Conservation (phyloP, 2,797 vertebrate genomes). For the Muscicapa comitata region DNA sequence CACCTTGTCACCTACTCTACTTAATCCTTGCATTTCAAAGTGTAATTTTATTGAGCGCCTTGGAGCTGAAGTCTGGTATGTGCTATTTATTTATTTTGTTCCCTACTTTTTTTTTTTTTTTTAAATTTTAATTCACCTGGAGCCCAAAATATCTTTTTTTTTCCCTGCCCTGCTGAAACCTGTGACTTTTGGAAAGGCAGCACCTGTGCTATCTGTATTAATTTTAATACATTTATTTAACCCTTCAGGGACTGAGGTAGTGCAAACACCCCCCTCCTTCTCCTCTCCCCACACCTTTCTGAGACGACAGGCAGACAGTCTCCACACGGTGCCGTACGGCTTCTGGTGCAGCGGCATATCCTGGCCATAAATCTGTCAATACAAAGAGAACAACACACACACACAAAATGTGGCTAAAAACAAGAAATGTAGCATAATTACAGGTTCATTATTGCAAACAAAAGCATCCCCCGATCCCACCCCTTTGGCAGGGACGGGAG, state of each 20-base stretch:
- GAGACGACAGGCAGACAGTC: slow-evolving; percentile 62
- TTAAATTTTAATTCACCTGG: neutral
- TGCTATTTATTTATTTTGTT: slow-evolving; percentile 51
- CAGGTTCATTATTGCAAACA: slow-evolving; percentile 75
- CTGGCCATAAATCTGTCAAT: slow-evolving; percentile 71
- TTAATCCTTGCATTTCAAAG: slow-evolving; percentile 74
- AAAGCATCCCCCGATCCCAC: slow-evolving; percentile 70
- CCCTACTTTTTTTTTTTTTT: neutral
- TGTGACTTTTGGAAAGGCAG: neutral
- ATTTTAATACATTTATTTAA: slow-evolving; percentile 24
- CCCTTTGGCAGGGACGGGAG: slow-evolving; percentile 70
- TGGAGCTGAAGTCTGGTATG: slow-evolving; percentile 41
- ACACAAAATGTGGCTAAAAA: slow-evolving; percentile 70
- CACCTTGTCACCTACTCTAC: slow-evolving; percentile 70
- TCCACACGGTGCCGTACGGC: slow-evolving; percentile 27
- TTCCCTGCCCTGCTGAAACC: neutral
- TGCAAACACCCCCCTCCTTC: neutral
- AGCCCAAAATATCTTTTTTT: neutral
- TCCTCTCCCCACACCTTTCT: neutral
- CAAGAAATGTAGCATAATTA: slow-evolving; percentile 74
- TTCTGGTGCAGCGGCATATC: slow-evolving; percentile 44
- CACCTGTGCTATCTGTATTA: neutral
- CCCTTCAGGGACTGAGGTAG: neutral
- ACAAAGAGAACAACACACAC: slow-evolving; percentile 68
- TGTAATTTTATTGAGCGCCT: slow-evolving; percentile 64